Evolutionary conservation across 1,140 invertebrate species (phyloP).

Genomic region (Pogonomyrmex californicus): DNA sequence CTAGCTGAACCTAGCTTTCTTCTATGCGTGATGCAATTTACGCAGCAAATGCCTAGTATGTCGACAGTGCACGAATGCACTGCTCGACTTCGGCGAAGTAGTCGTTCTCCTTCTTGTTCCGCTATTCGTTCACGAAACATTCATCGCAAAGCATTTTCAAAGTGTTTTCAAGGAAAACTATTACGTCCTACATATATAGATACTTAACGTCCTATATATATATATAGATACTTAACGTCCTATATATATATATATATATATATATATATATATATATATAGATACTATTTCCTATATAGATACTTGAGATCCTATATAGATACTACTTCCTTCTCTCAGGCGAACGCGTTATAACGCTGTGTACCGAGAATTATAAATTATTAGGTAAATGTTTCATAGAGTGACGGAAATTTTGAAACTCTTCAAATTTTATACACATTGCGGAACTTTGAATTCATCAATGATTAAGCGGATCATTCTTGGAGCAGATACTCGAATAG

Average conservation of each 20-base stretch:
- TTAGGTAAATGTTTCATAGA: not conserved
- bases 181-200: no score
- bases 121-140: slow-evolving; percentile 35
- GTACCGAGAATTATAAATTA: not conserved
- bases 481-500: not conserved
- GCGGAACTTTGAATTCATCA: not conserved
- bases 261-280: no score
- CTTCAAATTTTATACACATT: not conserved
- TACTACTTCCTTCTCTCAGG: not conserved
- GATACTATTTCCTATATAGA: not conserved
- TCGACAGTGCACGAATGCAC: slow-evolving; percentile 31
- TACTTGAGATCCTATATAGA: not conserved
- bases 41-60: slow-evolving; percentile 18
- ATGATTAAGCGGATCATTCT: not conserved
- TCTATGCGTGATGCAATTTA: no score
- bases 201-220: no score
- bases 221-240: no score
- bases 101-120: not conserved
- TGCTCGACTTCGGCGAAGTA: slow-evolving; percentile 13
- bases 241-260: no score
- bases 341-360: not conserved
- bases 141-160: slow-evolving; percentile 31
- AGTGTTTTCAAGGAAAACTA: slow-evolving; percentile 57
- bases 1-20: no score
- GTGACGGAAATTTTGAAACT: not conserved